Percentiles rank a stretch among this genome's conserved stretches.
Conservation (phyloP, 2,888 invertebrate genomes). For the Tetanocera ferruginea region DNA sequence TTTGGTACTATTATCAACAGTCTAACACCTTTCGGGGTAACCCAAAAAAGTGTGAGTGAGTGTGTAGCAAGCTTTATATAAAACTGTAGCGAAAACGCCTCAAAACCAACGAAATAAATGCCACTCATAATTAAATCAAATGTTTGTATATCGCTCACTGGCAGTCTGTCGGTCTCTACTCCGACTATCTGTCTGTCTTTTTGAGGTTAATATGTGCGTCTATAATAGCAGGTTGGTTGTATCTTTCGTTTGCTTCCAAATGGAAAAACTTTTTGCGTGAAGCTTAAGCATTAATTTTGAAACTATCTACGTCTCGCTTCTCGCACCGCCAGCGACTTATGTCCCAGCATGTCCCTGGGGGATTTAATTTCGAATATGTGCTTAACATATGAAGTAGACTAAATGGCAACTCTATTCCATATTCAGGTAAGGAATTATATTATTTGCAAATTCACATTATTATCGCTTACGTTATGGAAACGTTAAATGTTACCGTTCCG, state of each 20-base stretch:
- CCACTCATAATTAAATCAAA: slow-evolving; percentile 70
- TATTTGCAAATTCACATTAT: slow-evolving; percentile 45
- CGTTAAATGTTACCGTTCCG: slow-evolving; percentile 7
- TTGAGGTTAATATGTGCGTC: neutral
- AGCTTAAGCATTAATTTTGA: slow-evolving; percentile 62
- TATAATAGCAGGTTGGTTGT: slow-evolving; percentile 1
- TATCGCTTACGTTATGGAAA: slow-evolving; percentile 39
- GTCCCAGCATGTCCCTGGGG: slow-evolving; percentile 4
- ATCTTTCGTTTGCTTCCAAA: neutral
- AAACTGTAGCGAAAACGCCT: slow-evolving; percentile 3
- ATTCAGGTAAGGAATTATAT: slow-evolving; percentile 41
- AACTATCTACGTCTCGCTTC: slow-evolving; percentile 36
- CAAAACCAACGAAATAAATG: slow-evolving; percentile 58
- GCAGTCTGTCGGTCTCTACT: slow-evolving; percentile 43
- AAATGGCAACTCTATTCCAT: slow-evolving; percentile 42
- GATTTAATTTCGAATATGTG: slow-evolving; percentile 24
- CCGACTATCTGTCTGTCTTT: neutral
- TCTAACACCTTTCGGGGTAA: slow-evolving; percentile 62
- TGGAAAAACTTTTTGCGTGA: slow-evolving; percentile 51
- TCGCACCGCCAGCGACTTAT: slow-evolving; percentile 5
- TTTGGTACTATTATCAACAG: slow-evolving; percentile 66
- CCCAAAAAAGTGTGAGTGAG: slow-evolving; percentile 9
- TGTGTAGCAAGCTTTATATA: slow-evolving; percentile 23
- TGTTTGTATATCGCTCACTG: slow-evolving; percentile 50
- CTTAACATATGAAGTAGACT: slow-evolving; percentile 15